Evolutionary conservation across 35 echinoderm and acorn worm genomes (phyloP).

Genomic region (Ophioderma brevispina): DNA sequence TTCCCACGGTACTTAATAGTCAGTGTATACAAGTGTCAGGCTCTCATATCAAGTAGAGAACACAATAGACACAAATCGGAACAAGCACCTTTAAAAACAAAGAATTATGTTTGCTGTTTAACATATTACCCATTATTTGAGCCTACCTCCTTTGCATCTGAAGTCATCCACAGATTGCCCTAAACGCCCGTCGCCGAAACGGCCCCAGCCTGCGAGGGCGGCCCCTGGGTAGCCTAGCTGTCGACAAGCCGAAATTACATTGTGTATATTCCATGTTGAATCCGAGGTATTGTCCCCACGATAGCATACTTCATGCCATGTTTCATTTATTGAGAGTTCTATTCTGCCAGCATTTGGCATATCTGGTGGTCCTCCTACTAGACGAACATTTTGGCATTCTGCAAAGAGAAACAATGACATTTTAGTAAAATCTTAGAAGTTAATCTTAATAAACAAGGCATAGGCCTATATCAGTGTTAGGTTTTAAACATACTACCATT

Average conservation of each 20-base stretch:
- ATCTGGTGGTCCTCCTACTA: background rate
- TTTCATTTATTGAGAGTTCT: background rate
- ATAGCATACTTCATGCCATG: background rate
- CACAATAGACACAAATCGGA: no score
- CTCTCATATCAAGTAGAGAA: no score
- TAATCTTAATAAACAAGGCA: no score
- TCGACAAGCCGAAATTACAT: background rate
- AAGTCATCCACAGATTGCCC: background rate
- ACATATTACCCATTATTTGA: no score
- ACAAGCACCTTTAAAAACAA: no score
- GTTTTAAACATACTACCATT: no score
- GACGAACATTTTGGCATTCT: background rate
- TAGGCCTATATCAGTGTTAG: no score
- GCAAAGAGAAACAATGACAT: background rate
- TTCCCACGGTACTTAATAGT: no score
- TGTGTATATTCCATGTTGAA: background rate
- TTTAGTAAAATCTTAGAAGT: no score
- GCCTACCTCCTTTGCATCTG: background rate
- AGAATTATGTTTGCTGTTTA: no score
- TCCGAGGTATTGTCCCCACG: background rate
- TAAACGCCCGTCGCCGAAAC: background rate
- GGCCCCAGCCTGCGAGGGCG: background rate
- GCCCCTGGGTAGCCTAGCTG: background rate
- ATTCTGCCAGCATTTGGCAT: background rate
- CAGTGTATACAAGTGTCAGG: no score